Base-by-base conservation (phyloP, 2,797 vertebrate species). In the Alectoris magna region DNA sequence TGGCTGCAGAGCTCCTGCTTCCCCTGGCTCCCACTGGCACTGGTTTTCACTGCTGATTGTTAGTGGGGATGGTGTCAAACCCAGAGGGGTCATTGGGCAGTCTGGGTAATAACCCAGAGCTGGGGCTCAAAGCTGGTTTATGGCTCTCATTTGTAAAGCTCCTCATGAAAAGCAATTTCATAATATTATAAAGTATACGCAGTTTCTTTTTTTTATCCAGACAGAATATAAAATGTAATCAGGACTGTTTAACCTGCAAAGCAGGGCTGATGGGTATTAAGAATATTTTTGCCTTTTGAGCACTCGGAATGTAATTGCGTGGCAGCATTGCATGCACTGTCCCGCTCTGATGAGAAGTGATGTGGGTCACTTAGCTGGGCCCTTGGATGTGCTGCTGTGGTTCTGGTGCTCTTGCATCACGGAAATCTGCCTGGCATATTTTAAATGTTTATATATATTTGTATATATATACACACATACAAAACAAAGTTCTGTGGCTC, bases 161-260 rank as follows among this genome's bases (percentile, higher is more conserved):
- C 10, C 43, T 67, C 60, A 73, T 41, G 21, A 69, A 77, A 76
- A 83, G 56, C 8, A 22, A 67, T 85, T 69, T 73, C 27, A 31
- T 7, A 48, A 72, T 38, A 90, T 90, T 76, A 66, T 59, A 12
- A 90, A 70, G 19, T 22, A 22, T 5, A 1, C 16, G 31, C 31
- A 3, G 10, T 16, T 5, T 3, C 66, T 74, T 64, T 72, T 72
- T 76, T 10, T 23, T 7, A 55, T 31, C 24, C 76, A 83, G 56
- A 70, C 62, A 39, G 91, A 80, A 86, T 94, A 93, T 36, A 34
- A 91, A 95, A 90, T 92, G 88, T 9, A 90, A 86, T 94, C 95
- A 90, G 77, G 43, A 62, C 41, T 88, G 62, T 79, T 88, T 80
- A 85, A 80, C 84, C 76, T 92, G 76, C n/a, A 12, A 75, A 72